Base-by-base conservation (phyloP, 1,140 invertebrate species). In the Drosophila tsacasi region DNA sequence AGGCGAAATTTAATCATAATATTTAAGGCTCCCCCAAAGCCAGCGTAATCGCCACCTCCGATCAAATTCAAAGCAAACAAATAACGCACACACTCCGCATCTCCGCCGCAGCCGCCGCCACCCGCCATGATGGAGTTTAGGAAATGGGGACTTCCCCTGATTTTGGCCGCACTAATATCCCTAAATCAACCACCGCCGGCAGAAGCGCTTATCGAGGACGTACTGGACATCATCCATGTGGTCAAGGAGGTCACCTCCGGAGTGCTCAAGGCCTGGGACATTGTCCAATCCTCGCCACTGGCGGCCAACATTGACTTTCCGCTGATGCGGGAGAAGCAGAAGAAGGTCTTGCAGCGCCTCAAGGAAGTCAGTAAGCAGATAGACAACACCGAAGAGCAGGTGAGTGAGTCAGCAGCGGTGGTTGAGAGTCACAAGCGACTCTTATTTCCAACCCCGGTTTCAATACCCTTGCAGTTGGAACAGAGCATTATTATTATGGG, bases 181-280 rank as follows among this genome's bases (percentile, higher is more conserved):
- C 17, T 91, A 5, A 61, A 64, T 2, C 49, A 47, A 23, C 75
- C 87, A 17, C 69, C 68, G 42, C 89, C 79, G 25, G 71, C 90
- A 9, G 92, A 57, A 65, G 93, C 93, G 9, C 59, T 95, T 23
- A 93, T 96, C 8, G 94, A 94, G 57, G 95, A 95, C 52, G 93
- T 95, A 0, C 74, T 95, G 10, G 95, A 96, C 68, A 93, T 96
- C 0, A 76, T 96, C 2, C 93, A 94, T 72, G 93, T 96, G 8
- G 94, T 94, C 12, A 95, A 95, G 54, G 95, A 95, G 58, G 94
- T 96, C 2, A 92, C 94, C 5, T 93, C 94, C 6, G 94, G 95
- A 2, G 87, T 95, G 12, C 81, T 95, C 1, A 95, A 95, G 62
- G 94, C 95, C 4, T 96, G 95, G 95, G 94, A 96, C 44, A 79